Base-by-base conservation (phyloP, 2,113 vertebrate genomes). In the Cryptotis parvus region DNA sequence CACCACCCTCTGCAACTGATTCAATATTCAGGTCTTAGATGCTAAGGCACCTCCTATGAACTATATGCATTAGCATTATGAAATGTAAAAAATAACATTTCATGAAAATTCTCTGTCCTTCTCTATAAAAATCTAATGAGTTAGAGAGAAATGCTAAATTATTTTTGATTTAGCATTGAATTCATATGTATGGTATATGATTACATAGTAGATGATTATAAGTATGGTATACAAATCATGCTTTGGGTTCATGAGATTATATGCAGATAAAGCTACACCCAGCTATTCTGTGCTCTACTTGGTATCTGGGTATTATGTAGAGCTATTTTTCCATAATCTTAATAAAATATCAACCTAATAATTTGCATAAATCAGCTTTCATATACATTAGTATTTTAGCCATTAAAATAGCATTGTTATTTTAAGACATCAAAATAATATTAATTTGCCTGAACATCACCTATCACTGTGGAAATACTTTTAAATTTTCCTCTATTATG, bases 391-490 rank as follows among this genome's bases (percentile, higher is more conserved):
- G 70, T 58, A 84, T 86, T 81, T 83, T 90, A 74, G 83, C 83
- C 27, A 87, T 66, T 84, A 74, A 77, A 74, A 73, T 74, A 92
- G 79, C 27, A 29, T 29, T 11, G 11, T 45, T 58, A 84, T 86
- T 81, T 83, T 90, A 74, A 49, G 84, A 83, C 27, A 87, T 66
- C 82, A 74, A 77, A 74, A 74, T 74, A 92, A 84, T 22, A 29
- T 65, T 29, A 89, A 83, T 9, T 52, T 66, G 33, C 37, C 6
- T 69, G 72, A 86, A 82, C 7, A 76, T 80, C 45, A 82, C 29
- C 33, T 83, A 20, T n/a, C 61, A 86, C 37, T 92, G 89, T 89
- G 87, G 15, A 78, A 61, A 86, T 4, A 35, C 29, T 82, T 22
- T 24, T 39, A 26, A 72, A 79, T 89, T 65, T 81, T 80, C 35